A percentile compares a stretch with the other conserved stretches of the same genome.
These are phyloP conservation scores for Eulithis testata DNA, from an alignment of 2,888 invertebrate genomes.

Conservation along the genomic window DNA sequence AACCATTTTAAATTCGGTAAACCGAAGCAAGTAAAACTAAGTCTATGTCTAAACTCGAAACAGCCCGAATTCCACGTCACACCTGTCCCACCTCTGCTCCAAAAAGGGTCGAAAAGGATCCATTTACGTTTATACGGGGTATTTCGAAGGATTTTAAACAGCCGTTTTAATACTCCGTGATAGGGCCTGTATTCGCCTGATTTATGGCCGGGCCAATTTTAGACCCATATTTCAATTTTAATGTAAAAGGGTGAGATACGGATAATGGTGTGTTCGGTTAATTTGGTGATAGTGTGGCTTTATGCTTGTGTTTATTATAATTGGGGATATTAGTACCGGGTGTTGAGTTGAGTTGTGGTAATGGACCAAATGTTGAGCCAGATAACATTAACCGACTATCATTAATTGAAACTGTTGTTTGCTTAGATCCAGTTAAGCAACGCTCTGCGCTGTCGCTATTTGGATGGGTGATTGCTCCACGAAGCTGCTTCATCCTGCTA, in stretches of 20 bases:
- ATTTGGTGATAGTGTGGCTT: conserved; percentile 33
- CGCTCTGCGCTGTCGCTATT: too few relatives aligned
- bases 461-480: too few relatives aligned
- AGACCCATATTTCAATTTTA: conserved; percentile 37
- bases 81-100: conserved; percentile 16
- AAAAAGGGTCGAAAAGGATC: conserved; percentile 36
- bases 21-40: neutral
- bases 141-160: conserved; percentile 42
- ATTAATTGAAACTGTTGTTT: neutral
- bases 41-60: conserved; percentile 5
- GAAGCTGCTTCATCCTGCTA: too few relatives aligned
- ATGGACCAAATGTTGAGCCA: conserved; percentile 8
- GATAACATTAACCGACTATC: neutral
- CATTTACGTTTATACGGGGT: conserved; percentile 37
- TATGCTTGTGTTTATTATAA: conserved; percentile 33
- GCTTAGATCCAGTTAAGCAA: too few relatives aligned
- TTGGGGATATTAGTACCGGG: conserved; percentile 29
- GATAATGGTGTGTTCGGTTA: conserved; percentile 34
- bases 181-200: conserved; percentile 40
- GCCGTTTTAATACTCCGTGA: conserved; percentile 40
- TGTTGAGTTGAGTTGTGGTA: conserved; percentile 22
- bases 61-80: conserved; percentile 5
- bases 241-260: conserved; percentile 36
- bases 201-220: conserved; percentile 40
- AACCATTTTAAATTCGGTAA: too few relatives aligned